Conservation (phyloP, 2,888 invertebrate genomes). For the Acleris cristana region DNA sequence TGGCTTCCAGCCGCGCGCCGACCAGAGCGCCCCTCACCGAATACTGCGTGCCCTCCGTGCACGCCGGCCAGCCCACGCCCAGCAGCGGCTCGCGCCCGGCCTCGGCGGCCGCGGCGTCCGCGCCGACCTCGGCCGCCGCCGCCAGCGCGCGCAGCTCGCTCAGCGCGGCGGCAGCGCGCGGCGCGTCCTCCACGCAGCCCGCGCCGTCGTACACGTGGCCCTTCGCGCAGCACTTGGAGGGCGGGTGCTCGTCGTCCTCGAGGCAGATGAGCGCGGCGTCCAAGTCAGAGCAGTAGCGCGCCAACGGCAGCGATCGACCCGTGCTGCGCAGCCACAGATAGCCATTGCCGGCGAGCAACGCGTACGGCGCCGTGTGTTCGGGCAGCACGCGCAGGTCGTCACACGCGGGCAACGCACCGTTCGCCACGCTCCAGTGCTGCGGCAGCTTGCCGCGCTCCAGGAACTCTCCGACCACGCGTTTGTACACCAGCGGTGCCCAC, state of each 20-base stretch:
- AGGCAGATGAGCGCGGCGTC: constrained; percentile 86
- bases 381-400: constrained; percentile 61
- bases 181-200: constrained; percentile 70
- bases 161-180: constrained; percentile 58
- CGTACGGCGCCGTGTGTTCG: constrained; percentile 72
- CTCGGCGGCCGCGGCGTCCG: constrained; percentile 52
- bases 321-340: constrained; percentile 82
- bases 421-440: constrained; percentile 73
- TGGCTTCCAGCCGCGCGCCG: constrained; percentile 75
- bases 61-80: constrained; percentile 82
- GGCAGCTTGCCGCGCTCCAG: constrained; percentile 73
- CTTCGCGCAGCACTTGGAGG: constrained; percentile 88
- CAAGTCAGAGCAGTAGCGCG: constrained; percentile 88
- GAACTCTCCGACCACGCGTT: constrained; percentile 70
- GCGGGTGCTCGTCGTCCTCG: constrained; percentile 64
- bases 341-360: constrained; percentile 87
- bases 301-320: constrained; percentile 74
- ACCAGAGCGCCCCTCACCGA: constrained; percentile 84
- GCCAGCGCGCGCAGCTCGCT: constrained; percentile 60
- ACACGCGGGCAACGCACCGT: constrained; percentile 66
- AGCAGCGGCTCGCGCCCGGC: constrained; percentile 53
- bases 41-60: constrained; percentile 76
- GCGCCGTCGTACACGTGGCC: constrained; percentile 84
- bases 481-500: constrained; percentile 85
- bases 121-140: constrained; percentile 61